phyloP scores from a whole-genome alignment of 1,140 invertebrate species.

The Bombus sylvicola region DNA sequence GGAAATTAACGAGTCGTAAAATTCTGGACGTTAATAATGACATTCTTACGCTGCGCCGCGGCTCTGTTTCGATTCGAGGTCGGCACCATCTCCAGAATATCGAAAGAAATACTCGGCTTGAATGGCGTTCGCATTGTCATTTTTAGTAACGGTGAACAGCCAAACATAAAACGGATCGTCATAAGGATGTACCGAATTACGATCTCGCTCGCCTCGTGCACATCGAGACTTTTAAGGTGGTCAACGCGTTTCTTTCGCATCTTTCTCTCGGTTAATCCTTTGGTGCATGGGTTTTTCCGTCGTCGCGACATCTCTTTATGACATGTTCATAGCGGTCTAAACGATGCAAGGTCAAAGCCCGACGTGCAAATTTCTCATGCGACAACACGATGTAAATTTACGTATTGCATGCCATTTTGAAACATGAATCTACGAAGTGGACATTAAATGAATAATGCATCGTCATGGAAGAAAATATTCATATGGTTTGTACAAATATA shows the following conservation, averaged over 20 bases:
- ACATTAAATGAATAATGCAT: not conserved
- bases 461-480: too few relatives aligned
- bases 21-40: constrained; percentile 63
- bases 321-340: constrained; percentile 1
- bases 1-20: constrained; percentile 67
- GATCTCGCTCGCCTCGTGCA: constrained; percentile 54
- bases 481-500: too few relatives aligned
- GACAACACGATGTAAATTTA: not conserved
- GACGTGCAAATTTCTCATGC: not conserved
- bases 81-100: constrained; percentile 16
- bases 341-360: not conserved
- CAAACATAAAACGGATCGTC: constrained; percentile 29
- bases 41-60: constrained; percentile 43
- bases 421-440: not conserved
- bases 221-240: constrained; percentile 36
- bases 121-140: constrained; percentile 12
- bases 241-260: not conserved
- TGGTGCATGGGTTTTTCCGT: constrained; percentile 17
- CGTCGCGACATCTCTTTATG: constrained; percentile 1
- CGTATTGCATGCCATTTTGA: not conserved
- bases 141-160: constrained; percentile 33
- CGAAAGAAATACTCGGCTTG: not conserved
- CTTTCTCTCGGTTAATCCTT: constrained; percentile 29
- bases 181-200: constrained; percentile 53
- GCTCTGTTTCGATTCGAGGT: constrained; percentile 34